Evolutionary conservation across 2,113 vertebrate genomes (phyloP).

Genomic region (Brachypodius melanocephalos): DNA sequence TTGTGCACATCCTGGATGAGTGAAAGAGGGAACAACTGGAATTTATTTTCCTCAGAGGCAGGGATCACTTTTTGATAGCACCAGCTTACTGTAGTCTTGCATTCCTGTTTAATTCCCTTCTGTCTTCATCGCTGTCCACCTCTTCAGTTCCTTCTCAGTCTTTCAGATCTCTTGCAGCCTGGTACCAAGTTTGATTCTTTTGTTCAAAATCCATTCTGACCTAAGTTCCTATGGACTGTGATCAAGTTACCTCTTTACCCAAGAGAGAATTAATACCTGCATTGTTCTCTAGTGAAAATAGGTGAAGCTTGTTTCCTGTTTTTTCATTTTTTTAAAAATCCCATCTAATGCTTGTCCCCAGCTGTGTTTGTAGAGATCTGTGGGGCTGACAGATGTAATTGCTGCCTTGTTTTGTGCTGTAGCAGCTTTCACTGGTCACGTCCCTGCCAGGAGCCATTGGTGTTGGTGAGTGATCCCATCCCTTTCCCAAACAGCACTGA

Average conservation of each 20-base stretch:
- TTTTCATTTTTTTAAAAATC: not conserved
- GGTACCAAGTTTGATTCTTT: not conserved
- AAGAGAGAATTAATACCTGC: not conserved
- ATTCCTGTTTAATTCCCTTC: not conserved
- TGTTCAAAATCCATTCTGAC: not conserved
- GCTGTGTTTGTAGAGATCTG: not conserved
- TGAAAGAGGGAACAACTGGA: not conserved
- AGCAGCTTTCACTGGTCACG: fast-evolving
- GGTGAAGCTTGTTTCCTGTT: not conserved
- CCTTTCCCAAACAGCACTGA: not conserved
- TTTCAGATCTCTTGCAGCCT: not conserved
- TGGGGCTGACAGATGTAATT: not conserved
- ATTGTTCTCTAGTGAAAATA: not conserved
- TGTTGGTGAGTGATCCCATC: not conserved
- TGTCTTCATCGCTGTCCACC: not conserved
- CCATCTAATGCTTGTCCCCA: not conserved
- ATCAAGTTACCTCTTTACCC: not conserved
- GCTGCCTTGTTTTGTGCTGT: not conserved
- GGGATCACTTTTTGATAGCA: not conserved
- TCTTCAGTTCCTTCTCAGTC: not conserved
- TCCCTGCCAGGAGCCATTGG: fast-evolving
- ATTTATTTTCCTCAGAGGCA: not conserved
- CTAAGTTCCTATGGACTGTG: not conserved
- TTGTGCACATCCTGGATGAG: not conserved
- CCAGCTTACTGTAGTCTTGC: not conserved